phyloP scores from a whole-genome alignment of 2,797 vertebrate species.

The Hydrolagus colliei region DNA sequence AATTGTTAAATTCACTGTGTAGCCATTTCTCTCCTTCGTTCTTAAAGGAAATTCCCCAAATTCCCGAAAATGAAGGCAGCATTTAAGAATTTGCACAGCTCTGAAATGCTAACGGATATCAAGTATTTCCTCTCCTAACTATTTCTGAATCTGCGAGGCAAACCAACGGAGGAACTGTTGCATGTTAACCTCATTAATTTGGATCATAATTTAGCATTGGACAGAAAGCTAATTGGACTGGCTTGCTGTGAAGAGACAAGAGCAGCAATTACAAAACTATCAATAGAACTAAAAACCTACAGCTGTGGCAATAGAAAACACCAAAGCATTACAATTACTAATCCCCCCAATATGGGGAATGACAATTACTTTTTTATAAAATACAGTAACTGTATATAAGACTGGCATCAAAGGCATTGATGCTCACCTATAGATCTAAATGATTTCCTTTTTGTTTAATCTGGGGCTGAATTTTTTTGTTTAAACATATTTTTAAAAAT shows the following conservation, averaged over 20 bases:
- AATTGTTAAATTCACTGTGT: too few relatives aligned
- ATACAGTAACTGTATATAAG: too few relatives aligned
- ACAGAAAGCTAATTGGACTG: constrained; percentile 25
- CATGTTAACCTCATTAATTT: constrained; percentile 21
- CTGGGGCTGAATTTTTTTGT: too few relatives aligned
- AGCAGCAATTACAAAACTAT: constrained; percentile 22
- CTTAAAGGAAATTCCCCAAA: too few relatives aligned
- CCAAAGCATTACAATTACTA: constrained; percentile 14
- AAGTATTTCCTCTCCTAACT: too few relatives aligned
- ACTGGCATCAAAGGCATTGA: not conserved
- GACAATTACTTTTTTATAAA: constrained; percentile 13
- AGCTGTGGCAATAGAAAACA: constrained; percentile 8
- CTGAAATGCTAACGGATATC: too few relatives aligned
- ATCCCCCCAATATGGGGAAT: not conserved
- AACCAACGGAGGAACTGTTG: not conserved
- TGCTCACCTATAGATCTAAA: too few relatives aligned
- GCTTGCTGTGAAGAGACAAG: constrained; percentile 26
- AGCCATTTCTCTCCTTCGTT: too few relatives aligned
- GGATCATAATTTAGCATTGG: constrained; percentile 20
- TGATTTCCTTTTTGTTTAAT: too few relatives aligned
- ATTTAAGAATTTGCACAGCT: too few relatives aligned
- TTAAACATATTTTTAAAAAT: too few relatives aligned
- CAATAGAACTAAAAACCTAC: not conserved
- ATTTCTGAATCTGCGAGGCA: constrained; percentile 7
- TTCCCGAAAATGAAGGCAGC: too few relatives aligned